Conservation (phyloP, 2,797 vertebrate species). For the Enteromius treurensis region DNA sequence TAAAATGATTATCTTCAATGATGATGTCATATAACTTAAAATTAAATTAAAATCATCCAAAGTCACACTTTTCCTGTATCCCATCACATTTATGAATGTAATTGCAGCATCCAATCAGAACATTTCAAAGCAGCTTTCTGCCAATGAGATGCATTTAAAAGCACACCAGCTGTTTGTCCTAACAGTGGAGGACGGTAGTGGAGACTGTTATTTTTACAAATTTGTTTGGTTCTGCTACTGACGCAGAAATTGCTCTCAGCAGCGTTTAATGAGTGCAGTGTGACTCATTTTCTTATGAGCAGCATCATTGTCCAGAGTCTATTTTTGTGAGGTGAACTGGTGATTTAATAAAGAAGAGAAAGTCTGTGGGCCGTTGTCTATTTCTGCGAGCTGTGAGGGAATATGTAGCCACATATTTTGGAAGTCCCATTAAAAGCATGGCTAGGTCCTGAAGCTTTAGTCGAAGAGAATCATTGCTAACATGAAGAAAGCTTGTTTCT, state of each 20-base stretch:
- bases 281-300: constrained; percentile 48
- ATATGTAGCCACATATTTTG: neutral
- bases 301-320: constrained; percentile 31
- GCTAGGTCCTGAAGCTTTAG: neutral
- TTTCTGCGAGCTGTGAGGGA: constrained; percentile 25
- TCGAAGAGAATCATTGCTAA: neutral
- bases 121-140: neutral
- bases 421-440: neutral
- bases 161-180: neutral
- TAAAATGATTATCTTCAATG: too few relatives aligned
- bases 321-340: constrained; percentile 36
- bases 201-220: neutral
- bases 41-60: too few relatives aligned
- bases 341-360: constrained; percentile 35
- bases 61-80: neutral
- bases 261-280: constrained; percentile 37
- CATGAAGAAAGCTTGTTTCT: constrained; percentile 18
- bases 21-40: too few relatives aligned
- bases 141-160: neutral
- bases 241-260: neutral
- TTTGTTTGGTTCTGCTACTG: neutral
- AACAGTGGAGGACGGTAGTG: neutral
- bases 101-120: neutral
- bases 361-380: constrained; percentile 4
- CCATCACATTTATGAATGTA: neutral